These are phyloP conservation scores for Mixornis gularis DNA, from an alignment of 2,113 vertebrate species.

Conservation along the genomic window DNA sequence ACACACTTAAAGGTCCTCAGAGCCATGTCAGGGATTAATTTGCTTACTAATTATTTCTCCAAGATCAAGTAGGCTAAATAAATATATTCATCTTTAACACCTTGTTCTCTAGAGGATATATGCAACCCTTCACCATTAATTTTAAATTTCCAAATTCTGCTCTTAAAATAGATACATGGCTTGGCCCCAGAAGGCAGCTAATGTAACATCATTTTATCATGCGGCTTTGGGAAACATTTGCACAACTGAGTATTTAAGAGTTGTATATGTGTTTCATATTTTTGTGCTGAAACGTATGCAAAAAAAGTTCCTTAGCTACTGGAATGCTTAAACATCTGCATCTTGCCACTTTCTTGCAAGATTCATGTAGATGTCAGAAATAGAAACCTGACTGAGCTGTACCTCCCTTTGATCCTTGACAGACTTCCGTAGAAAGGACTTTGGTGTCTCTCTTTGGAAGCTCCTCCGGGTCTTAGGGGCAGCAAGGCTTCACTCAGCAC, in stretches of 20 bases:
- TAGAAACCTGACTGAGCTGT: neutral
- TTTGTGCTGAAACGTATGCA: neutral
- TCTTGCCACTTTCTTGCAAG: neutral
- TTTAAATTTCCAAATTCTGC: neutral
- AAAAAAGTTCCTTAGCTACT: neutral
- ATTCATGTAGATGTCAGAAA: neutral
- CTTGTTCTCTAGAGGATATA: neutral
- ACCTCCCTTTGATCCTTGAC: neutral
- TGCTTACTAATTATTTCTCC: neutral
- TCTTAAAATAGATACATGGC: neutral
- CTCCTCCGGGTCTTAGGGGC: neutral
- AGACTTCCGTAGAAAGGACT: neutral
- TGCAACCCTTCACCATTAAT: neutral
- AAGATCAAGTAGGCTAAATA: neutral
- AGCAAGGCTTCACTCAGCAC: neutral
- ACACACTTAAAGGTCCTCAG: neutral
- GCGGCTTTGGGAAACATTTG: neutral
- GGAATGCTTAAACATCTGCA: neutral
- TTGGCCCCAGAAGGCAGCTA: neutral
- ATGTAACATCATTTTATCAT: neutral
- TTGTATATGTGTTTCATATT: neutral
- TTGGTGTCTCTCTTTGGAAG: neutral
- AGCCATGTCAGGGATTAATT: neutral
- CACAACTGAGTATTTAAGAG: neutral
- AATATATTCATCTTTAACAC: neutral